Evolutionary conservation across 1,140 invertebrate species (phyloP).

Genomic region (Phthorimaea operculella): DNA sequence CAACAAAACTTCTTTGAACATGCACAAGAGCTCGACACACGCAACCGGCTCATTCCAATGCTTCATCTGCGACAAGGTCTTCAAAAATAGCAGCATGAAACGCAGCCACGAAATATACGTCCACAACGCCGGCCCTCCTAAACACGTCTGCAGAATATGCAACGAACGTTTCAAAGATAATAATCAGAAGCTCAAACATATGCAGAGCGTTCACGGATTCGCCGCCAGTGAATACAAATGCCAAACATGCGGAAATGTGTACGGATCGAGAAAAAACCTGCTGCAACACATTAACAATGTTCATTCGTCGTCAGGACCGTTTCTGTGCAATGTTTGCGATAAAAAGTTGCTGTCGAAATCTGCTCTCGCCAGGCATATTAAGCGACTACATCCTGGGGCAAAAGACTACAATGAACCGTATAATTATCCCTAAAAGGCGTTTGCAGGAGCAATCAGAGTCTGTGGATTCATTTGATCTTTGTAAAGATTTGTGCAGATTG

Average conservation of each 20-base stretch:
- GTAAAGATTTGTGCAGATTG: too few relatives aligned
- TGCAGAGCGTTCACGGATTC: slow-evolving; percentile 19
- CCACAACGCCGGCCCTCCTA: slow-evolving; percentile 17
- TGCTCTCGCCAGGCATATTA: too few relatives aligned
- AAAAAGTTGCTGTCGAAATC: slow-evolving; percentile 12
- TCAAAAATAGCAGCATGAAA: slow-evolving; percentile 35
- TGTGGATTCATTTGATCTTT: too few relatives aligned
- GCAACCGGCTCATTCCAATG: slow-evolving; percentile 36
- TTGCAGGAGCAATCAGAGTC: too few relatives aligned
- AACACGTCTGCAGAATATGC: slow-evolving; percentile 43
- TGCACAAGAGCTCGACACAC: slow-evolving; percentile 39
- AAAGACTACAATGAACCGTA: too few relatives aligned
- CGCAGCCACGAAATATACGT: slow-evolving; percentile 39
- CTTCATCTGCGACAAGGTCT: slow-evolving; percentile 34
- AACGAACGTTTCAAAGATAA: slow-evolving; percentile 29
- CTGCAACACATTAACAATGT: slow-evolving; percentile 19
- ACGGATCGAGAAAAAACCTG: slow-evolving; percentile 13
- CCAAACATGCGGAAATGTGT: slow-evolving; percentile 36
- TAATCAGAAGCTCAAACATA: slow-evolving; percentile 18
- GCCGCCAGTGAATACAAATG: slow-evolving; percentile 30
- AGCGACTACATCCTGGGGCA: too few relatives aligned
- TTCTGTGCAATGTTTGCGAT: slow-evolving; percentile 17
- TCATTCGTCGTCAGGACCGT: slow-evolving; percentile 21
- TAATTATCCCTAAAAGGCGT: too few relatives aligned
- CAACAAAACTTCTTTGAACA: slow-evolving; percentile 28